Percentiles rank a stretch among this genome's conserved stretches.
These are phyloP conservation scores for Drosophila parvula DNA, from an alignment of 1,140 invertebrate species.

Conservation along the genomic window DNA sequence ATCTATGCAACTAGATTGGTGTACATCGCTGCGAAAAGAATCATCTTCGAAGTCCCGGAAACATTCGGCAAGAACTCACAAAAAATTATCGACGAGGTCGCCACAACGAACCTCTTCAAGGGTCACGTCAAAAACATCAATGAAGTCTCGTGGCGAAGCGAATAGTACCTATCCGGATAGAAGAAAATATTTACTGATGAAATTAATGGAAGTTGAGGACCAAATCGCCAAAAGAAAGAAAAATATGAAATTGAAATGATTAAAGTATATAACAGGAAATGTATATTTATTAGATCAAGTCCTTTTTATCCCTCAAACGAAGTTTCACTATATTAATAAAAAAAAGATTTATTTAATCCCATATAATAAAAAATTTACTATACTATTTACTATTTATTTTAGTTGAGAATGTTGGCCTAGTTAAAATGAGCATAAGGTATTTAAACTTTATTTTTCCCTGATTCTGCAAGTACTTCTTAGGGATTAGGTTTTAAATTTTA, in stretches of 20 bases:
- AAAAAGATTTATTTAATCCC: no score
- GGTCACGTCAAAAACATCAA: not conserved
- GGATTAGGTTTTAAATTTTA: no score
- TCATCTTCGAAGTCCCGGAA: not conserved
- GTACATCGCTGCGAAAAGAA: not conserved
- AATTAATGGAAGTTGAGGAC: constrained; percentile 24
- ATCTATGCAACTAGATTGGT: not conserved
- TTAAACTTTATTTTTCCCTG: no score
- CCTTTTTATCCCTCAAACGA: no score
- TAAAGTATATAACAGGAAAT: not conserved
- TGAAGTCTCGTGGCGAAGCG: not conserved
- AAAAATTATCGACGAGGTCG: not conserved
- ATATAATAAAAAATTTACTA: no score
- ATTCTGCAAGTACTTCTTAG: no score
- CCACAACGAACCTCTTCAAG: no score
- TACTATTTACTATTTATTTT: no score
- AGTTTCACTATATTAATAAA: no score
- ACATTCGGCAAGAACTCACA: not conserved
- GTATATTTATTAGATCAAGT: no score
- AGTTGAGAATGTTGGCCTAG: no score
- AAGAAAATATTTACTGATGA: constrained; percentile 22
- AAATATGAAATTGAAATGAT: constrained; percentile 8
- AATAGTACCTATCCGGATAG: not conserved
- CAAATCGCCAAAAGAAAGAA: constrained; percentile 32
- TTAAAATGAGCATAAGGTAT: no score